Evolutionary conservation across 2,888 invertebrate genomes (phyloP).

Genomic region (Sinotaia quadrata): DNA sequence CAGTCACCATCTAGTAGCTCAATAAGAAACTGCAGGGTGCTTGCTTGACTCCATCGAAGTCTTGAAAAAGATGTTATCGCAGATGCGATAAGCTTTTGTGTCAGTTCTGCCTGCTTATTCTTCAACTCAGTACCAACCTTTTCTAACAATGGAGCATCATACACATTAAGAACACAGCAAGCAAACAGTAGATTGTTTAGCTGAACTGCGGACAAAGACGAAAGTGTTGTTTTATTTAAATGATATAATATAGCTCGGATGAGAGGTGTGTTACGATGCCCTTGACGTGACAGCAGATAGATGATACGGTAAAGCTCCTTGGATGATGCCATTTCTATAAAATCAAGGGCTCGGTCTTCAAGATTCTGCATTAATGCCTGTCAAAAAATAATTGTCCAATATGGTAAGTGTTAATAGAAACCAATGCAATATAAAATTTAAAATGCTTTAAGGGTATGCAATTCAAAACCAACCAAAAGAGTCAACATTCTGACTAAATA

Average conservation of each 20-base stretch:
- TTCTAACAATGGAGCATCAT: conserved; percentile 29
- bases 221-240: conserved; percentile 29
- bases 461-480: no score
- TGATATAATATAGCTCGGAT: conserved; percentile 37
- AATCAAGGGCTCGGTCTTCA: conserved; percentile 37
- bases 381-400: no score
- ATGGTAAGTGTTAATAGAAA: no score
- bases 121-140: conserved; percentile 21
- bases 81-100: conserved; percentile 10
- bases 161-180: conserved; percentile 29
- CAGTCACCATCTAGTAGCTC: conserved; percentile 10
- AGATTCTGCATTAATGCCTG: conserved; percentile 24
- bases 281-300: conserved; percentile 34
- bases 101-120: conserved; percentile 14
- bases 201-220: conserved; percentile 30
- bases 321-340: conserved; percentile 32
- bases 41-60: conserved; percentile 29
- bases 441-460: no score
- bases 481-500: no score
- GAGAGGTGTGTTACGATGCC: conserved; percentile 37
- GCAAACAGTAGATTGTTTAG: conserved; percentile 36
- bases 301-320: conserved; percentile 38
- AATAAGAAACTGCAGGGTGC: conserved; percentile 24
- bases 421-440: no score
- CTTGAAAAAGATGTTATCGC: conserved; percentile 29